Percentiles rank a stretch among this genome's conserved stretches.
Conservation (phyloP, 2,888 invertebrate genomes). For the Stenolophus ochropezus region DNA sequence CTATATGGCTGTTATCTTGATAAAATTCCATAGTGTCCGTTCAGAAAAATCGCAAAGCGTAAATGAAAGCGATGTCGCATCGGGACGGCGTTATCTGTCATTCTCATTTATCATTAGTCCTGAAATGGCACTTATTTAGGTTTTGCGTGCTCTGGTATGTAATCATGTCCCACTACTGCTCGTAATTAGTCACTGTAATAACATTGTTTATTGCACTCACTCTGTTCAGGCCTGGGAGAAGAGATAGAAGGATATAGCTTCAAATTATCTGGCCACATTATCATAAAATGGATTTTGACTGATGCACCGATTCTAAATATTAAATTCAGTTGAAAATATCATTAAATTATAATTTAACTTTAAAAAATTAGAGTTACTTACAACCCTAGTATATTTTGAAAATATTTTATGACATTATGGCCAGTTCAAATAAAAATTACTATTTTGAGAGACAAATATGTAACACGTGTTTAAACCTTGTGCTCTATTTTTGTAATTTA, state of each 20-base stretch:
- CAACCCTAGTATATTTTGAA: too few relatives aligned
- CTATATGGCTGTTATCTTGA: not conserved
- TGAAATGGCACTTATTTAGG: conserved; percentile 54
- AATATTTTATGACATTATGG: too few relatives aligned
- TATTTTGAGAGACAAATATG: not conserved
- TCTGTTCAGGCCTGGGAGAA: not conserved
- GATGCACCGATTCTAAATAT: too few relatives aligned
- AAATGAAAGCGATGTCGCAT: conserved; percentile 1
- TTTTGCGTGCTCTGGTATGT: conserved; percentile 39
- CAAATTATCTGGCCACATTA: too few relatives aligned
- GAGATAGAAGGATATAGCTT: not conserved
- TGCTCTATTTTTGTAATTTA: not conserved
- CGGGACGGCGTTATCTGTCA: not conserved
- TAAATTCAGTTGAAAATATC: too few relatives aligned
- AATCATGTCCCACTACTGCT: conserved; percentile 24
- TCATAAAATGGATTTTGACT: too few relatives aligned
- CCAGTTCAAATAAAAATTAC: too few relatives aligned
- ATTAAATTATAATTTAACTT: too few relatives aligned
- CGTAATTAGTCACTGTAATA: conserved; percentile 48
- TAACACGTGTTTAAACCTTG: not conserved
- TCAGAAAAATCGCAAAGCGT: not conserved
- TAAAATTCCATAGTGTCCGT: not conserved
- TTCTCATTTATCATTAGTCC: conserved; percentile 43
- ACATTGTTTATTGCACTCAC: conserved; percentile 56
- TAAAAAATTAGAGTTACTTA: too few relatives aligned